A percentile compares a stretch with the other conserved stretches of the same genome.
Evolutionary conservation across 2,797 vertebrate genomes (phyloP).

Genomic region (Molothrus aeneus): DNA sequence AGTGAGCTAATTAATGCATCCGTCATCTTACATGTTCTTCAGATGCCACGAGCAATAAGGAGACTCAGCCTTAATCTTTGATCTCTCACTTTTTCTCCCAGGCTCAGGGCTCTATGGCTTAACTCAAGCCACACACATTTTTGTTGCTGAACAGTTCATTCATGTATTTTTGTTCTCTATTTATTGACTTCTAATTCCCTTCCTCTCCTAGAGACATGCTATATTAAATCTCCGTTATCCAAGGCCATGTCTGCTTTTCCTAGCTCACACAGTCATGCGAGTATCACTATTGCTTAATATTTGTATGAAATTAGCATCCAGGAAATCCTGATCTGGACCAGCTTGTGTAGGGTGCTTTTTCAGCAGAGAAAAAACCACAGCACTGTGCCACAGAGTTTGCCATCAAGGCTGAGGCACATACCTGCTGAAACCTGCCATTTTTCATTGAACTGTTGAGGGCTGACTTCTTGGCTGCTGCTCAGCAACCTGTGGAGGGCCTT

Average conservation of each 20-base stretch:
- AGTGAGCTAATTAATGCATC: background rate
- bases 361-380: background rate
- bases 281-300: background rate
- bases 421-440: background rate
- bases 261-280: background rate
- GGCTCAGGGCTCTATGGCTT: background rate
- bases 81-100: background rate
- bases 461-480: background rate
- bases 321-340: background rate
- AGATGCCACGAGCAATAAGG: background rate
- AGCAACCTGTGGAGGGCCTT: background rate
- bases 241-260: background rate
- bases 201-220: background rate
- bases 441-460: background rate
- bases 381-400: background rate
- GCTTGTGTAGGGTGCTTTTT: background rate
- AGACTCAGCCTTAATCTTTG: background rate
- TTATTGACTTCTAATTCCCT: conserved; percentile 2
- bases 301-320: background rate
- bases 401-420: background rate
- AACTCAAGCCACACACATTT: background rate
- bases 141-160: background rate
- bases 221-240: conserved; percentile 11
- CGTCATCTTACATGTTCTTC: background rate
- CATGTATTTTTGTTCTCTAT: background rate